These are phyloP conservation scores for Cassiopea xamachana DNA, from an alignment of 30 jellyfish, hydroid and myxozoan species.

Conservation along the genomic window DNA sequence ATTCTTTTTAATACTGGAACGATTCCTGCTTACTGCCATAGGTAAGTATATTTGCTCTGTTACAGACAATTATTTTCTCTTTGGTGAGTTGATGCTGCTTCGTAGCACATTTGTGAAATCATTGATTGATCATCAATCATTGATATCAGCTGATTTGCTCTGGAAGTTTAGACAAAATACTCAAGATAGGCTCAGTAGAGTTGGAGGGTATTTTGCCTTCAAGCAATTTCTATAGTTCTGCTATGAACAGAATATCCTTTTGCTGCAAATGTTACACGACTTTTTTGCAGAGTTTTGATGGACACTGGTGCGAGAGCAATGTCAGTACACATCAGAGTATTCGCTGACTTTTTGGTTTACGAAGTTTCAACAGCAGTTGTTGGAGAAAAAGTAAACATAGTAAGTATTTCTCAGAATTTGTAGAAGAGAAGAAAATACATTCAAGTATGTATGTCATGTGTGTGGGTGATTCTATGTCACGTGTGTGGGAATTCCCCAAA, in stretches of 20 bases:
- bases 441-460: no score
- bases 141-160: no score
- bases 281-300: slow-evolving; percentile 66
- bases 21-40: slow-evolving; percentile 84
- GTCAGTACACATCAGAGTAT: slow-evolving; percentile 75
- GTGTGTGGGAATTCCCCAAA: no score
- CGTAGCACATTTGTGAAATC: not conserved
- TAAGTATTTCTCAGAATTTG: not conserved
- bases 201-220: no score
- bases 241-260: no score
- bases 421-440: no score
- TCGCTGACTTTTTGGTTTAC: slow-evolving; percentile 90
- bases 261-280: no score
- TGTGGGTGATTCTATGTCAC: no score
- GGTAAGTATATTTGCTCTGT: slow-evolving; percentile 37
- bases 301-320: slow-evolving; percentile 75
- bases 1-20: slow-evolving; percentile 74
- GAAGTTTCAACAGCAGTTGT: slow-evolving; percentile 85
- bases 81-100: not conserved
- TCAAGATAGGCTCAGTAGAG: no score
- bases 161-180: no score
- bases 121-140: no score
- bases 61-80: not conserved
- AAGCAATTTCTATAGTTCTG: no score
- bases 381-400: slow-evolving; percentile 75